A percentile compares a stretch with the other conserved stretches of the same genome.
phyloP scores from a whole-genome alignment of 2,113 vertebrate genomes.

The Corythaeola cristata region DNA sequence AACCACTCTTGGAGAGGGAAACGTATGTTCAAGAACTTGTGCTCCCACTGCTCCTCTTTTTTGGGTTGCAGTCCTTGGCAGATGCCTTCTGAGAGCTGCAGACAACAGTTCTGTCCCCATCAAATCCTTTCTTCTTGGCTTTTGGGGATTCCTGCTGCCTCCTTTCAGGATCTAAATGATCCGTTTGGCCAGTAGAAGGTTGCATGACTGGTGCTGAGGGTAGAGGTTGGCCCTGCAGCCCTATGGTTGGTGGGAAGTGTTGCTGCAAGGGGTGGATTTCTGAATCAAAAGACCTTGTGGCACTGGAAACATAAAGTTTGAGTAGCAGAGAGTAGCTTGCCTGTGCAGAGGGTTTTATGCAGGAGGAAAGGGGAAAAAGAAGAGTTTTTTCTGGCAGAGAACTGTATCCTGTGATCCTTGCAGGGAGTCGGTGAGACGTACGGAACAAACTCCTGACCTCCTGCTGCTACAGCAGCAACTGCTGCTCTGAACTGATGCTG shows the following conservation, averaged over 20 bases:
- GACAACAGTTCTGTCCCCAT: background rate
- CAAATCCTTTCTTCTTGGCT: background rate
- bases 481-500: background rate
- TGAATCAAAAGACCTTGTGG: background rate
- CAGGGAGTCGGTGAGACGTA: constrained; percentile 52
- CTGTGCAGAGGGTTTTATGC: background rate
- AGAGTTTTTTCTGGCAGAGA: background rate
- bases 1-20: constrained; percentile 9
- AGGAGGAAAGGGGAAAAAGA: background rate
- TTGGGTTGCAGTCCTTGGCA: background rate
- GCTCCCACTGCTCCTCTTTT: background rate
- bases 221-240: background rate
- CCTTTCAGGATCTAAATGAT: background rate
- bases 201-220: background rate
- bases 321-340: background rate
- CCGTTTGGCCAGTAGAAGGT: background rate
- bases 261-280: background rate
- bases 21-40: background rate
- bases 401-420: background rate
- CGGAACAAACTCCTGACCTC: constrained; percentile 15
- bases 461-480: background rate
- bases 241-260: background rate
- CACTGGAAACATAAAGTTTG: background rate
- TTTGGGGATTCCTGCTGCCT: background rate
- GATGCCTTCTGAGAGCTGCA: background rate